Evolutionary conservation across 2,797 vertebrate genomes (phyloP).

Genomic region (Masticophis lateralis): DNA sequence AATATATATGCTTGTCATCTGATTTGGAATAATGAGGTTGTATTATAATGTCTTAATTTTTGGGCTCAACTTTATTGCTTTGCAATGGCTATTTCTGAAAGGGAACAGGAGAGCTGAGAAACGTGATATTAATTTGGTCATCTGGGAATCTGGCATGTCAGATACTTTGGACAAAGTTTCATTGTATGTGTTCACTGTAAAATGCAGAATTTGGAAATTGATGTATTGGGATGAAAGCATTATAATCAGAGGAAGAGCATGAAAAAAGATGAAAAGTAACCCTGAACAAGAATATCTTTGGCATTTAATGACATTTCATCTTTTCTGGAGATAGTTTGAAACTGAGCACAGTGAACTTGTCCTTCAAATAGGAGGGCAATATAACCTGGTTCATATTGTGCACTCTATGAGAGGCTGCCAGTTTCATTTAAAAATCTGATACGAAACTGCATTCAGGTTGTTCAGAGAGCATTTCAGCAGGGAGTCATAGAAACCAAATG

Average conservation of each 20-base stretch:
- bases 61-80: not conserved
- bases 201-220: not conserved
- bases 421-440: slow-evolving; percentile 23
- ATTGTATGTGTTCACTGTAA: not conserved
- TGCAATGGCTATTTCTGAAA: not conserved
- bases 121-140: not conserved
- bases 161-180: not conserved
- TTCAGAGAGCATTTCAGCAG: slow-evolving; percentile 6
- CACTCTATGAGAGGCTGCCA: slow-evolving; percentile 22
- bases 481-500: slow-evolving; percentile 21
- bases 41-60: not conserved
- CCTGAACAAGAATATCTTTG: not conserved
- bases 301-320: not conserved
- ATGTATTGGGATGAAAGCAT: not conserved
- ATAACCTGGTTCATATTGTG: slow-evolving; percentile 11
- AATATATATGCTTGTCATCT: not conserved
- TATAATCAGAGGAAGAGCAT: not conserved
- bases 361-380: not conserved
- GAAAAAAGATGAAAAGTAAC: not conserved
- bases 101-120: not conserved
- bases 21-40: not conserved
- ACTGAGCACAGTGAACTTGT: not conserved
- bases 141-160: not conserved
- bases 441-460: slow-evolving; percentile 21
- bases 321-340: slow-evolving; percentile 3